Percentiles rank a stretch among this genome's conserved stretches.
Evolutionary conservation across 2,113 vertebrate genomes (phyloP).

Genomic region (Atherinomorus stipes): DNA sequence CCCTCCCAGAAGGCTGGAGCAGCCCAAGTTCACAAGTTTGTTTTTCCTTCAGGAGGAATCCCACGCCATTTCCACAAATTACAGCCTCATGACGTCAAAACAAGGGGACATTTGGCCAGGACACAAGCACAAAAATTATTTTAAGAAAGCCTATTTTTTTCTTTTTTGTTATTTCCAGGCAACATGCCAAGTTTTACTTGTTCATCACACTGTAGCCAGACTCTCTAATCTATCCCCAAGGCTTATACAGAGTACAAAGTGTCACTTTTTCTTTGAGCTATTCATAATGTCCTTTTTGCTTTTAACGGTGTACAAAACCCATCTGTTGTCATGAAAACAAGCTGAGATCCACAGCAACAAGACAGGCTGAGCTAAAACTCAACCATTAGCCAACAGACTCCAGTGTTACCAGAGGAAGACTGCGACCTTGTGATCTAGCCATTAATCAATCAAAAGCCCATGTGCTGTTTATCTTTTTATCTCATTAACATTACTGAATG

Average conservation of each 20-base stretch:
- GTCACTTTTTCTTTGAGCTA: slow-evolving; percentile 21
- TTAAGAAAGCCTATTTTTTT: slow-evolving; percentile 25
- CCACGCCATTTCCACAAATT: slow-evolving; percentile 68
- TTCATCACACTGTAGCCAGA: slow-evolving; percentile 22
- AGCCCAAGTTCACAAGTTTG: slow-evolving; percentile 58
- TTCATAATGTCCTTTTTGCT: slow-evolving; percentile 21
- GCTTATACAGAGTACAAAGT: slow-evolving; percentile 9
- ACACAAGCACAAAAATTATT: slow-evolving; percentile 40
- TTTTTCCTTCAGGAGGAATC: slow-evolving; percentile 71
- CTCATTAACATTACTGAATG: not conserved
- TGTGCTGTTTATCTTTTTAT: not conserved
- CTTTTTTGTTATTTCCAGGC: slow-evolving; percentile 49
- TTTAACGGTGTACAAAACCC: slow-evolving; percentile 20
- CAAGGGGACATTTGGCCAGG: slow-evolving; percentile 30
- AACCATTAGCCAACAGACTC: not conserved
- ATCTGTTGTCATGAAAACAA: slow-evolving; percentile 27
- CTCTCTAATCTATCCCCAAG: slow-evolving; percentile 21
- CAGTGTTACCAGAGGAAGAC: not conserved
- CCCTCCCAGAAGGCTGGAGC: slow-evolving; percentile 46
- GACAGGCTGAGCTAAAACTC: not conserved
- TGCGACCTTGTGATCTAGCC: not conserved
- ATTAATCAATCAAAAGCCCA: not conserved
- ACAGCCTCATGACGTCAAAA: slow-evolving; percentile 53
- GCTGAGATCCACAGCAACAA: not conserved
- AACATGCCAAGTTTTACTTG: slow-evolving; percentile 9